Evolutionary conservation across 2,888 invertebrate genomes (phyloP), one percentile per base, ranked within the genome.

Genomic region (Meganola albula): DNA sequence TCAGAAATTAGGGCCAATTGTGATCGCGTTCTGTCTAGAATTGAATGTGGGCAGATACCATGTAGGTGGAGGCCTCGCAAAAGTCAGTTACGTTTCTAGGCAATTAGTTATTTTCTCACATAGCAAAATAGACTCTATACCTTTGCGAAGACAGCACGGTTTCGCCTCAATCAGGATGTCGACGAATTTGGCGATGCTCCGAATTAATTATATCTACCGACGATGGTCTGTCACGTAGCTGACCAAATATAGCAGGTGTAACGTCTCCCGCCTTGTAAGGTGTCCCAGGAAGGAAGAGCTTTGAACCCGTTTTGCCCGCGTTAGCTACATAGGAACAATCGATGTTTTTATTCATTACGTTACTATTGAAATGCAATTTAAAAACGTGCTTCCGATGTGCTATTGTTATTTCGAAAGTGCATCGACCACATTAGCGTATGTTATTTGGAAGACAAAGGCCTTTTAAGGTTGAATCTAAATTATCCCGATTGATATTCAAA

Each of bases 31-130:
- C 51, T 46, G 52, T 63, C 62, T 60, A 63, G 65, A 71, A 84
- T 84, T 85, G 83, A 66, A 76, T 77, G 84, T 85, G 84, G 84
- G 84, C 58, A 72, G 84, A 54, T 37, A 44, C 59, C 56, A 71
- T 61, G 84, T 84, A 85, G 84, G 84, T 66, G 83, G 83, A 74
- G 78, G 74, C 79, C 83, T 76, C 62, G 72, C 62, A 50, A 71
- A 68, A 68, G 76, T 59, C 79, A 68, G 77, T 80, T 77, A 69
- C 63, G 51, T 53, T 65, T n/a, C n/a, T 67, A 68, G 66, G 64
- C 65, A 65, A 72, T 66, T 70, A 69, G 50, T 49, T 38, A 31
- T 33, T 35, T 48, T 46, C 44, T 33, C 44, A 50, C 45, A 49
- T 20, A 27, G 57, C 7, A 77, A 70, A 66, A 55, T 69, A 43